phyloP scores from a whole-genome alignment of 2,888 invertebrate genomes.

The Metellina segmentata region DNA sequence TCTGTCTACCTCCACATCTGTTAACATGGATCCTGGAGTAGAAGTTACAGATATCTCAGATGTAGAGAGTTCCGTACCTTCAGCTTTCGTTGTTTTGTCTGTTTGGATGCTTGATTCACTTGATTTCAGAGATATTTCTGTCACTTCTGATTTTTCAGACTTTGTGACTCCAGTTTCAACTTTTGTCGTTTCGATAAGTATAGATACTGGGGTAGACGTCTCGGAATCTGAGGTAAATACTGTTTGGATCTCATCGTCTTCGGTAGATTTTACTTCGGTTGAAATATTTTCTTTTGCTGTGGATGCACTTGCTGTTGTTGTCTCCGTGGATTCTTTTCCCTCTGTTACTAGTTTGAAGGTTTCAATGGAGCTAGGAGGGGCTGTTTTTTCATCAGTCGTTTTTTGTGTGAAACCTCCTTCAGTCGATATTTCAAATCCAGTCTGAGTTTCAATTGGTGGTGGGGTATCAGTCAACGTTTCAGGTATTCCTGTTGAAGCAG shows the following conservation, averaged over 20 bases:
- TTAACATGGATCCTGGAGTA: neutral
- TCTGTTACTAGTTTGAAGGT: neutral
- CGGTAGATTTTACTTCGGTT: neutral
- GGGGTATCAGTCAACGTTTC: neutral
- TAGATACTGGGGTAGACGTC: neutral
- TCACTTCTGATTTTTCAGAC: neutral
- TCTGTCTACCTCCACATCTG: neutral
- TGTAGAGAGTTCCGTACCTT: neutral
- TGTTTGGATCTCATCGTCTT: neutral
- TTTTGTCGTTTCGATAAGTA: neutral
- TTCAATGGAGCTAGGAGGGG: neutral
- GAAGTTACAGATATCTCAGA: neutral
- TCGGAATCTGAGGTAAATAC: neutral
- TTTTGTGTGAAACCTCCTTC: neutral
- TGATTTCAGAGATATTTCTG: neutral
- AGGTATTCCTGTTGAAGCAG: neutral
- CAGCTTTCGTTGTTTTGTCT: neutral
- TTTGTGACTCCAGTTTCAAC: neutral
- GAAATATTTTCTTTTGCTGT: neutral
- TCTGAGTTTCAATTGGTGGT: neutral
- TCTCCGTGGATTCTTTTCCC: neutral
- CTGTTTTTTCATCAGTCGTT: neutral
- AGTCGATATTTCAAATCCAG: neutral
- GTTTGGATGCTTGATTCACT: neutral
- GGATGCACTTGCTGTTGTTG: neutral